Evolutionary conservation across 2,113 vertebrate genomes (phyloP).

Genomic region (Chiloscyllium plagiosum): DNA sequence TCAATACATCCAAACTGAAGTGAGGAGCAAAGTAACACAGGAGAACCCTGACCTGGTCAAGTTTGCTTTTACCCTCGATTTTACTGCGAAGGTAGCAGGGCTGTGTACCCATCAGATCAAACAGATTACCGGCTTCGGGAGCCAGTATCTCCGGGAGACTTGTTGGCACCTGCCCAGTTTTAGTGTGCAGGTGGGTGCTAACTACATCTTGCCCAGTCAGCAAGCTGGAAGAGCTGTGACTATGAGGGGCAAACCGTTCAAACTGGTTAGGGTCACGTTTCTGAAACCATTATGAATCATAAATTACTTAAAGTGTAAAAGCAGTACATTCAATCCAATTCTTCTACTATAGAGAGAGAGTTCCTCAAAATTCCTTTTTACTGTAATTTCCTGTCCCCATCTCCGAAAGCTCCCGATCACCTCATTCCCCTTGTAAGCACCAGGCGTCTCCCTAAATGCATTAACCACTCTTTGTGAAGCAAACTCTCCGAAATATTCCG

Average conservation of each 20-base stretch:
- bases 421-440: neutral
- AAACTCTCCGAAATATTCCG: neutral
- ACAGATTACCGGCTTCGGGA: slow-evolving; percentile 70
- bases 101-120: slow-evolving; percentile 60
- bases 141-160: slow-evolving; percentile 58
- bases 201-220: neutral
- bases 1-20: slow-evolving; percentile 55
- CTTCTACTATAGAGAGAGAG: neutral
- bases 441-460: neutral
- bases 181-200: neutral
- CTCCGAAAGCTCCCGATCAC: no score
- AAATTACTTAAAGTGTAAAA: neutral
- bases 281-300: neutral
- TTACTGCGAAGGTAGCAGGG: slow-evolving; percentile 62
- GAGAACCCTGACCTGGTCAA: slow-evolving; percentile 53
- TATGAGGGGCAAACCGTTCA: neutral
- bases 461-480: neutral
- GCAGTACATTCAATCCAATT: neutral
- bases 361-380: neutral
- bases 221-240: neutral
- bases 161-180: slow-evolving; percentile 11
- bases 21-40: neutral
- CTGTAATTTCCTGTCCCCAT: neutral
- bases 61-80: slow-evolving; percentile 64
- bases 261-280: neutral